phyloP scores from a whole-genome alignment of 2,113 vertebrate species.

The Limnothrissa miodon region DNA sequence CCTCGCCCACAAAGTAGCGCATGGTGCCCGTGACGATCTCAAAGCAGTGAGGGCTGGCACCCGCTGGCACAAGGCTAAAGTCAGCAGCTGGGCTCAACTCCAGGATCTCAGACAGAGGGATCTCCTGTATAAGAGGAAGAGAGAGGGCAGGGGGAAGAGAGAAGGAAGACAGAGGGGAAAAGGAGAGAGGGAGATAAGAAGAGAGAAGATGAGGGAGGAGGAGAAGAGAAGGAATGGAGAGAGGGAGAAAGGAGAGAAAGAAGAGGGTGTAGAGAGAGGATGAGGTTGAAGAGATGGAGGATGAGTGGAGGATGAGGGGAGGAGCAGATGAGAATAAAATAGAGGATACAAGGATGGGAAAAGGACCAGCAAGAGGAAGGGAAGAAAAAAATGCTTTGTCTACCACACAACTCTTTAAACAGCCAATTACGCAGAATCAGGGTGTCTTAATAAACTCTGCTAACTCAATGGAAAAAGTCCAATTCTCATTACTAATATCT shows the following conservation, averaged over 20 bases:
- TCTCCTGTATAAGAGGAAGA: conserved; percentile 68
- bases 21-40: conserved; percentile 81
- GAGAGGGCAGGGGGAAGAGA: neutral
- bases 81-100: conserved; percentile 73
- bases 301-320: neutral
- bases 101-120: conserved; percentile 85
- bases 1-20: conserved; percentile 86
- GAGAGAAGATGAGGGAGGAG: neutral
- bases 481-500: neutral
- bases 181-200: neutral
- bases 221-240: neutral
- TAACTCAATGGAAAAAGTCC: neutral
- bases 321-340: neutral
- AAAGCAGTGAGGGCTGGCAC: conserved; percentile 84
- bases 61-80: conserved; percentile 73
- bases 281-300: neutral
- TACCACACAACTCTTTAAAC: neutral
- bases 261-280: neutral
- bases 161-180: neutral
- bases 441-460: neutral
- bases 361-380: neutral
- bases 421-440: neutral
- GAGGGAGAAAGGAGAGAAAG: neutral
- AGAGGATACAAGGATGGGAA: neutral
- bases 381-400: neutral